phyloP scores from a whole-genome alignment of 2,113 vertebrate species.

The Vulpes vulpes region DNA sequence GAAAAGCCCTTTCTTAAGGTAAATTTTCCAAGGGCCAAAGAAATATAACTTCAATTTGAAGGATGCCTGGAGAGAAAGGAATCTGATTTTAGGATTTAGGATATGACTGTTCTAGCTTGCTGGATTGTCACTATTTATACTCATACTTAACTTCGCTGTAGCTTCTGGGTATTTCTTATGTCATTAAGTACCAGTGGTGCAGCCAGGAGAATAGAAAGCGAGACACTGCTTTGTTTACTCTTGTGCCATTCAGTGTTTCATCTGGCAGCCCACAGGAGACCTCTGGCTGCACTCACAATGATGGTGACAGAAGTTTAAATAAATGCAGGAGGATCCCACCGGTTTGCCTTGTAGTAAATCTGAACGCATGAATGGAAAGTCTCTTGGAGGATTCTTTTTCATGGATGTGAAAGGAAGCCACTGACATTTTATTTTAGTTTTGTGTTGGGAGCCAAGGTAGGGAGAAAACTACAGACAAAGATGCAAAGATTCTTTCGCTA shows the following conservation, averaged over 20 bases:
- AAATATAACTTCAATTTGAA: slow-evolving; percentile 41
- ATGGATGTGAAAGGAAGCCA: slow-evolving; percentile 20
- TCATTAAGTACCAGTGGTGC: slow-evolving; percentile 34
- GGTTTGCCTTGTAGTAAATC: slow-evolving; percentile 50
- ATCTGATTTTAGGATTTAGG: slow-evolving; percentile 64
- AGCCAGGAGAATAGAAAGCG: slow-evolving; percentile 49
- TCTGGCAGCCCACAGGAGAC: slow-evolving; percentile 29
- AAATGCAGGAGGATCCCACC: slow-evolving; percentile 49
- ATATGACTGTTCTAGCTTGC: neutral
- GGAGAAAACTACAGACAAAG: neutral
- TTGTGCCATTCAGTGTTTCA: slow-evolving; percentile 63
- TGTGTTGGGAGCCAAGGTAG: neutral
- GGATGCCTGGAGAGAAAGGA: neutral
- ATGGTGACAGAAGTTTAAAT: slow-evolving; percentile 74
- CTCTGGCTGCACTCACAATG: slow-evolving; percentile 51
- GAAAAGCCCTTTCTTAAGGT: neutral
- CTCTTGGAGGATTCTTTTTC: slow-evolving; percentile 12
- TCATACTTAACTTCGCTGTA: slow-evolving; percentile 56
- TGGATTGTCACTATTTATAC: slow-evolving; percentile 68
- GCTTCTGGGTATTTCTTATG: slow-evolving; percentile 69
- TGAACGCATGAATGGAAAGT: slow-evolving; percentile 42
- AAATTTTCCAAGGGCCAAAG: neutral
- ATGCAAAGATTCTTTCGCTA: neutral
- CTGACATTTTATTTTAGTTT: slow-evolving; percentile 19
- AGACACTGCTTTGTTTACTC: slow-evolving; percentile 73